phyloP scores from a whole-genome alignment of 2,888 invertebrate species.

The Hymenopus coronatus region DNA sequence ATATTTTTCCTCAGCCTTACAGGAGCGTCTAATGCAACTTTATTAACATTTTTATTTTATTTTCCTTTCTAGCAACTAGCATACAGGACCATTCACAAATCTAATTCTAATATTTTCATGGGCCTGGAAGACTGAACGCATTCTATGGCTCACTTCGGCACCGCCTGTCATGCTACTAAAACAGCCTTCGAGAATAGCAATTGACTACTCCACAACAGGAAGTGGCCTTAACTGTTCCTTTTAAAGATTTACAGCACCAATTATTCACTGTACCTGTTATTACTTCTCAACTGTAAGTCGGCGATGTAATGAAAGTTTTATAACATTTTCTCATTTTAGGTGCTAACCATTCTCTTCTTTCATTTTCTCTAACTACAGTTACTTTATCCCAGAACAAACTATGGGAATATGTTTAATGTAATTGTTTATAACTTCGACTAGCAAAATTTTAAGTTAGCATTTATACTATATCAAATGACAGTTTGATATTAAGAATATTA shows the following conservation, averaged over 20 bases:
- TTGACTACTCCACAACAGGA: background rate
- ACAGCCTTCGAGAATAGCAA: background rate
- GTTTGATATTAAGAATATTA: no score
- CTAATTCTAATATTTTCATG: background rate
- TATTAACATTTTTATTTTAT: no score
- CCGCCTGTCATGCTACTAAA: background rate
- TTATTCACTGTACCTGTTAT: background rate
- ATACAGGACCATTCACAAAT: background rate
- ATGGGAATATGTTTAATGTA: no score
- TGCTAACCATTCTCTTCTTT: background rate
- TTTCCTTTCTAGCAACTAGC: no score
- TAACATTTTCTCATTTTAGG: background rate
- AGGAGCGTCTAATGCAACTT: no score
- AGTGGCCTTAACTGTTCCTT: background rate
- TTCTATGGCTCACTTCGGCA: background rate
- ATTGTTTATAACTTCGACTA: no score
- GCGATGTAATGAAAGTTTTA: background rate
- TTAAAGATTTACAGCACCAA: background rate
- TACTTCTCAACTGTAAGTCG: background rate
- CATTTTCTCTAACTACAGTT: background rate
- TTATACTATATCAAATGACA: no score
- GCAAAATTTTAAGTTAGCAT: no score
- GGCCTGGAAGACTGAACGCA: background rate
- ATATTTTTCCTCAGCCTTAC: no score
- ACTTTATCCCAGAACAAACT: no score